Evolutionary conservation across 2,888 invertebrate species (phyloP).

Genomic region (Cybosia mesomella): DNA sequence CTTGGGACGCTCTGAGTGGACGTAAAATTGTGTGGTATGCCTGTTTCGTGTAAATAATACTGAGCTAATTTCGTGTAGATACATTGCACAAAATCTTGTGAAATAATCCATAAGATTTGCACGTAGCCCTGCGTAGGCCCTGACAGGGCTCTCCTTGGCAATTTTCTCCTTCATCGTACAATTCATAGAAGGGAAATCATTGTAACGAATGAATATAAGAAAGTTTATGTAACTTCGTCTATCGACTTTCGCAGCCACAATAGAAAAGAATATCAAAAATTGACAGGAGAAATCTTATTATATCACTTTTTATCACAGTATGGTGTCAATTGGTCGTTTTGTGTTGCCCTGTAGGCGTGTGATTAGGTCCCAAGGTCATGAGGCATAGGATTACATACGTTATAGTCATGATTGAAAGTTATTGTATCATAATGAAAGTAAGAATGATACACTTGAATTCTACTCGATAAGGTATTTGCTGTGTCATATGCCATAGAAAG

Average conservation of each 20-base stretch:
- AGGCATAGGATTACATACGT: not conserved
- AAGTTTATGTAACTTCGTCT: not conserved
- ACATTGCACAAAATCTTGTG: too few species aligned
- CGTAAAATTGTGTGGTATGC: not conserved
- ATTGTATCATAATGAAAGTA: not conserved
- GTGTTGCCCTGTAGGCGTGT: not conserved
- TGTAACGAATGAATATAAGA: not conserved
- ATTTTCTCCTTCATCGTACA: not conserved
- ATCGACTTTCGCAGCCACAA: conserved; percentile 15
- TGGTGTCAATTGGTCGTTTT: not conserved
- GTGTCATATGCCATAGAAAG: not conserved
- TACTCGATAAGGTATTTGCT: not conserved
- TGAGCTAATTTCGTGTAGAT: too few species aligned
- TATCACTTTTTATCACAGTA: conserved; percentile 1
- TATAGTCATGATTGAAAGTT: not conserved
- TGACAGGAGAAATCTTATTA: conserved; percentile 17
- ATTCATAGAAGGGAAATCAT: not conserved
- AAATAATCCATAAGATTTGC: too few species aligned
- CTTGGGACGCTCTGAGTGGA: too few species aligned
- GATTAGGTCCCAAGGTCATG: not conserved
- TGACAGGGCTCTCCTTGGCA: not conserved
- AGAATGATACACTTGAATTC: not conserved
- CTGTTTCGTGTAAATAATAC: too few species aligned
- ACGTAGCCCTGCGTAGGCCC: too few species aligned
- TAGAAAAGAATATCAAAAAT: conserved; percentile 9